A percentile compares a stretch with the other conserved stretches of the same genome.
phyloP scores from a whole-genome alignment of 2,113 vertebrate species.

The Carollia perspicillata region DNA sequence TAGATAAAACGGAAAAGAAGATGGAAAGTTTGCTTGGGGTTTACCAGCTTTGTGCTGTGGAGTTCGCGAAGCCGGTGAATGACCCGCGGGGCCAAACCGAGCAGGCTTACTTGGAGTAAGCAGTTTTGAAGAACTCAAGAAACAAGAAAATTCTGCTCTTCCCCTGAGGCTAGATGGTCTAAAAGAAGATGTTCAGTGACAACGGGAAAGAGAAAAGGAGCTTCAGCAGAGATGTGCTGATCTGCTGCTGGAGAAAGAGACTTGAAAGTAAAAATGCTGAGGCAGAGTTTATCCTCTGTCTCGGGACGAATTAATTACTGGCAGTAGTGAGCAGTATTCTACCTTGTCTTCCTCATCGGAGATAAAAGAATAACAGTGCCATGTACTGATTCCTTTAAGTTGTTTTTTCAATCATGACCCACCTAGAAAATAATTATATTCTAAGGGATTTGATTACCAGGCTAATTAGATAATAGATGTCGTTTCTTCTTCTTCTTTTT shows the following conservation, averaged over 20 bases:
- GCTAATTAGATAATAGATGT: not conserved
- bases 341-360: not conserved
- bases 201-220: conserved; percentile 91
- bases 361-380: not conserved
- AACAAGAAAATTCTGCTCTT: conserved; percentile 90
- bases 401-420: not conserved
- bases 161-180: conserved; percentile 89
- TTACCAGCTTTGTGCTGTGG: conserved; percentile 89
- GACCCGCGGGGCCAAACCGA: conserved; percentile 89
- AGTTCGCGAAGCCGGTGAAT: conserved; percentile 87
- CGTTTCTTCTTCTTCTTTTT: not conserved
- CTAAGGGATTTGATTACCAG: not conserved
- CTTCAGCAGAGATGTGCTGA: conserved; percentile 92
- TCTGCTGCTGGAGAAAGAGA: conserved; percentile 90
- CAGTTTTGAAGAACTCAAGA: conserved; percentile 91
- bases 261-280: conserved; percentile 79
- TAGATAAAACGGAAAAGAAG: not conserved
- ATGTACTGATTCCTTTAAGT: not conserved
- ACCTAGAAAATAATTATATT: not conserved
- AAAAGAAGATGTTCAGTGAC: conserved; percentile 90
- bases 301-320: not conserved
- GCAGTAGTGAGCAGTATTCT: not conserved
- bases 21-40: conserved; percentile 89
- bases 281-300: not conserved
- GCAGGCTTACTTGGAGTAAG: conserved; percentile 88